These are phyloP conservation scores for Patella ulyssiponensis DNA, from an alignment of 2,888 invertebrate genomes.

Conservation along the genomic window DNA sequence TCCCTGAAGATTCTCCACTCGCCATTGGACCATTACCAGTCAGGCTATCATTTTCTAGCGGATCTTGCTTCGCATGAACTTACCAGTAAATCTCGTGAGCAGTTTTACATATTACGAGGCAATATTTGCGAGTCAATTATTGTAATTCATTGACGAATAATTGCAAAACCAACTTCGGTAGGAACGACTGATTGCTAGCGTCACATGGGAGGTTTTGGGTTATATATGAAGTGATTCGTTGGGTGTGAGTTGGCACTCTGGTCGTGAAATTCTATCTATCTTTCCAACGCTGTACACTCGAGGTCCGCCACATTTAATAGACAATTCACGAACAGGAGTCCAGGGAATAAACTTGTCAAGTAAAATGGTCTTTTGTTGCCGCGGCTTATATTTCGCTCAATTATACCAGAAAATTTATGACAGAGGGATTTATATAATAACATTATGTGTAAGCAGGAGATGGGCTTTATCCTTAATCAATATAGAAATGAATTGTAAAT, in stretches of 20 bases:
- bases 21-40: constrained; percentile 21
- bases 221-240: constrained; percentile 12
- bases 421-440: no score
- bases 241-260: constrained; percentile 10
- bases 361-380: neutral
- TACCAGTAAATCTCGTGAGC: constrained; percentile 24
- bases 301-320: constrained; percentile 24
- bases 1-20: constrained; percentile 20
- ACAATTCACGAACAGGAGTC: constrained; percentile 24
- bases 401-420: no score
- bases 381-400: no score
- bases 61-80: constrained; percentile 23
- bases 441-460: no score
- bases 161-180: constrained; percentile 23
- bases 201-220: constrained; percentile 18
- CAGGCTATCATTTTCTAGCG: constrained; percentile 21
- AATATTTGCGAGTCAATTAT: constrained; percentile 25
- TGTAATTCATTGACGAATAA: constrained; percentile 25
- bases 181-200: constrained; percentile 15
- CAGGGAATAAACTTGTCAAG: neutral
- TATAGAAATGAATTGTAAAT: no score
- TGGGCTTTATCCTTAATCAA: no score
- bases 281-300: constrained; percentile 22
- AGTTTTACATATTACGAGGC: constrained; percentile 14
- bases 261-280: constrained; percentile 26